Evolutionary conservation across 2,888 invertebrate species (phyloP).

Genomic region (Odontomyia ornata): DNA sequence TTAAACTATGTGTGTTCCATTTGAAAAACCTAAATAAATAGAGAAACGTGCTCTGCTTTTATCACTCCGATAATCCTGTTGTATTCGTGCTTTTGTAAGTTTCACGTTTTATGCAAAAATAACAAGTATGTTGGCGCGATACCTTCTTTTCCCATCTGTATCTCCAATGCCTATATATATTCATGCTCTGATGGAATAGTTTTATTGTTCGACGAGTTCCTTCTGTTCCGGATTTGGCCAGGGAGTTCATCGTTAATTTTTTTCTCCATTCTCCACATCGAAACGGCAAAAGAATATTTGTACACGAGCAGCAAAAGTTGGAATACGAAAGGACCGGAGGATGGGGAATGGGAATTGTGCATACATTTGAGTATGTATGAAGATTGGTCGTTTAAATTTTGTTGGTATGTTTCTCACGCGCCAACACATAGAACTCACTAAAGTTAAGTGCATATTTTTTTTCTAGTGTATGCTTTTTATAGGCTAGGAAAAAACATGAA

Average conservation of each 20-base stretch:
- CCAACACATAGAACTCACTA: constrained; percentile 47
- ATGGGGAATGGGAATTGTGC: not conserved
- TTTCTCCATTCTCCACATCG: not conserved
- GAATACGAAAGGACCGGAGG: not conserved
- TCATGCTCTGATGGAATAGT: constrained; percentile 45
- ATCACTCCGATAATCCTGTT: constrained; percentile 47
- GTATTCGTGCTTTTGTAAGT: constrained; percentile 37
- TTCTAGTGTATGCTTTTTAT: not conserved
- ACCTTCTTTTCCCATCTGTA: not conserved
- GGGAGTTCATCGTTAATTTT: constrained; percentile 41
- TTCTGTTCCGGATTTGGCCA: constrained; percentile 26
- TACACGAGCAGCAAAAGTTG: not conserved
- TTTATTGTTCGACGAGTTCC: constrained; percentile 43
- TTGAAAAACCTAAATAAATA: constrained; percentile 49
- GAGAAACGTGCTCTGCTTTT: constrained; percentile 49
- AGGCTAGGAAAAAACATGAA: constrained; percentile 8
- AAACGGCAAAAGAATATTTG: not conserved
- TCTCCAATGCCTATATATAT: not conserved
- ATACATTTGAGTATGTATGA: no score
- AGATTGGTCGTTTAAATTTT: constrained; percentile 9
- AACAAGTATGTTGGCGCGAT: constrained; percentile 23
- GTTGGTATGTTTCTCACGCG: constrained; percentile 49
- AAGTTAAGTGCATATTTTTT: constrained; percentile 35
- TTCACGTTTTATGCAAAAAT: constrained; percentile 46
- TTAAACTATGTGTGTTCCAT: constrained; percentile 21